phyloP scores from a whole-genome alignment of 2,888 invertebrate species.

The Melinopterus prodromus region DNA sequence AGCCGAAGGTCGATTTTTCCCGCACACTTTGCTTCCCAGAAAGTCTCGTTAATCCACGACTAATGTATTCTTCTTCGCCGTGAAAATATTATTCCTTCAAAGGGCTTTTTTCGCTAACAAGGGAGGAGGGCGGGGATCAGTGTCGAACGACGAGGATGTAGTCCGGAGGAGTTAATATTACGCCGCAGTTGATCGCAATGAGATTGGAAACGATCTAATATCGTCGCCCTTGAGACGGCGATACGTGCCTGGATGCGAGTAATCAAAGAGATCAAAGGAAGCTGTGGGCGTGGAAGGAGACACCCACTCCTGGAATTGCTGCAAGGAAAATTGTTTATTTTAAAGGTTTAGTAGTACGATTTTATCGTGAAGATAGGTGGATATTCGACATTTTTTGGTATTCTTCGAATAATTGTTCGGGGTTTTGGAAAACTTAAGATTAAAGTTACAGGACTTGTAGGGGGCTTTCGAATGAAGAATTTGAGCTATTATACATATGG shows the following conservation, averaged over 20 bases:
- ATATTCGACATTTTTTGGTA: no score
- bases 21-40: slow-evolving; percentile 4
- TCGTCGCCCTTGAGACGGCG: neutral
- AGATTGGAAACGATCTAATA: slow-evolving; percentile 4
- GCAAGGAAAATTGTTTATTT: neutral
- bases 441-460: no score
- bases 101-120: neutral
- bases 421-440: no score
- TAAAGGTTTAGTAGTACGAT: neutral
- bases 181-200: slow-evolving; percentile 4
- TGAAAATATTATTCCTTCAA: slow-evolving; percentile 4
- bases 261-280: slow-evolving; percentile 4
- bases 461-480: no score
- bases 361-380: neutral
- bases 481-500: no score
- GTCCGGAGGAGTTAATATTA: neutral
- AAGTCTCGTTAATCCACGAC: neutral
- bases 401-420: no score
- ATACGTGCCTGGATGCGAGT: neutral
- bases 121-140: neutral
- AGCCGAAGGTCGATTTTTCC: slow-evolving; percentile 25
- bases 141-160: neutral
- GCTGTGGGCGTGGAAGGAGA: neutral
- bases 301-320: neutral
- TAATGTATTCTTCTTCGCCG: neutral